These are phyloP conservation scores for Eriosoma lanigerum DNA, from an alignment of 1,140 invertebrate species.

Conservation along the genomic window DNA sequence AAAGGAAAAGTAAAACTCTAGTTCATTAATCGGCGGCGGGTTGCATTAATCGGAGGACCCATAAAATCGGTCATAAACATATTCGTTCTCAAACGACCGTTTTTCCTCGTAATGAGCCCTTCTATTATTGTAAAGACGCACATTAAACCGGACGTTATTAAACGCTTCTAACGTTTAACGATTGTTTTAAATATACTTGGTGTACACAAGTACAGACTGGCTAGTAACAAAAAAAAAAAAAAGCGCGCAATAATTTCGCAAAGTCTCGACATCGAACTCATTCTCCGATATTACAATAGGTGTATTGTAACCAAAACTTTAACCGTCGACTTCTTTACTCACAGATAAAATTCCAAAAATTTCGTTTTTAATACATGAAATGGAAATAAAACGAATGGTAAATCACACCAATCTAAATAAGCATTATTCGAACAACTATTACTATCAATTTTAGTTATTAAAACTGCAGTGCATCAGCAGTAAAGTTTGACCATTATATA, in stretches of 20 bases:
- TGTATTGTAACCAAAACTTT: too few relatives aligned
- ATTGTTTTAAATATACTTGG: slow-evolving; percentile 50
- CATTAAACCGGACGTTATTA: slow-evolving; percentile 45
- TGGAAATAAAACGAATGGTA: too few relatives aligned
- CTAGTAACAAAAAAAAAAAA: neutral
- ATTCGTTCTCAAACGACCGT: slow-evolving; percentile 15
- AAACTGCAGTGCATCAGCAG: too few relatives aligned
- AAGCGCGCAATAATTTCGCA: neutral
- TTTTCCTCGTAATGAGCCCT: slow-evolving; percentile 30
- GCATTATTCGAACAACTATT: too few relatives aligned
- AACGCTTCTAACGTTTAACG: slow-evolving; percentile 39
- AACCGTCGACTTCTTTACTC: too few relatives aligned
- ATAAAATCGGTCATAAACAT: slow-evolving; percentile 48
- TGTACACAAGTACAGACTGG: neutral
- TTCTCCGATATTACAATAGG: too few relatives aligned
- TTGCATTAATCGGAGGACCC: slow-evolving; percentile 38
- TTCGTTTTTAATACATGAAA: too few relatives aligned
- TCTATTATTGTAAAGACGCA: slow-evolving; percentile 34
- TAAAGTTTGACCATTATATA: too few relatives aligned
- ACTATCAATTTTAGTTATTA: too few relatives aligned
- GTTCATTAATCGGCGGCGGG: slow-evolving; percentile 48
- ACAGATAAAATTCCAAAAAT: too few relatives aligned
- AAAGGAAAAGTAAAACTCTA: slow-evolving; percentile 35
- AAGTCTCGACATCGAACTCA: neutral
- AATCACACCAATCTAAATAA: too few relatives aligned